Evolutionary conservation across 2,113 vertebrate species (phyloP).

Genomic region (Bos javanicus): DNA sequence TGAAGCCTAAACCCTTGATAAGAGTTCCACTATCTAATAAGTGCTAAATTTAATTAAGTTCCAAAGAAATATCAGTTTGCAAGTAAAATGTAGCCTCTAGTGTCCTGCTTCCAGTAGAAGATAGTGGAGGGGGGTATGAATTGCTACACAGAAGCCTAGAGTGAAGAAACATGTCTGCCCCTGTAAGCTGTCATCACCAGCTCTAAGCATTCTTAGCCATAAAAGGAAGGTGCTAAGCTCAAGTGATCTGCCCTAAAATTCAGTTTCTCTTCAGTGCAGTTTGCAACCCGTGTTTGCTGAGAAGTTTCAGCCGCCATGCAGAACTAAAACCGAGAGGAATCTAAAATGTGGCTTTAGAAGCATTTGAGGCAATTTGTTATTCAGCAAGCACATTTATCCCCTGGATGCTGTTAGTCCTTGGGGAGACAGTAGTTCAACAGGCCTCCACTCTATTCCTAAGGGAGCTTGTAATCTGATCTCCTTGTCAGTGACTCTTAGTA

Average conservation of each 20-base stretch:
- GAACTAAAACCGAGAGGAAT: neutral
- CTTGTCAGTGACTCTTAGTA: neutral
- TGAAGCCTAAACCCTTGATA: neutral
- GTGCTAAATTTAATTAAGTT: neutral
- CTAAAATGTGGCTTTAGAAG: neutral
- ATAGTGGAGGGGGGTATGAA: rapidly evolving
- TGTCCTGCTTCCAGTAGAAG: neutral
- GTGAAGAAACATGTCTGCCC: neutral
- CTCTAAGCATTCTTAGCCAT: neutral
- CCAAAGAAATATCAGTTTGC: neutral
- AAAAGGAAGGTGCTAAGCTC: neutral
- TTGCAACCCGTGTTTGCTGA: neutral
- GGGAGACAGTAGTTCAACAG: neutral
- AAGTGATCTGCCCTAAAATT: neutral
- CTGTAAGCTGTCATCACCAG: neutral
- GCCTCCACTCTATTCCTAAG: neutral
- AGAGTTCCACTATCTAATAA: neutral
- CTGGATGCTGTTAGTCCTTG: neutral
- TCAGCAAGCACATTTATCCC: neutral
- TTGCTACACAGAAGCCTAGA: neutral
- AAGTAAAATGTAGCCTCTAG: neutral
- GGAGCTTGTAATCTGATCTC: neutral
- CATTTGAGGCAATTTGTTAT: neutral
- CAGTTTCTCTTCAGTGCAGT: neutral
- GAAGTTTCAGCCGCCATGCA: neutral